These are phyloP conservation scores for Ophion ellenae DNA, from an alignment of 2,888 invertebrate genomes.

Conservation along the genomic window DNA sequence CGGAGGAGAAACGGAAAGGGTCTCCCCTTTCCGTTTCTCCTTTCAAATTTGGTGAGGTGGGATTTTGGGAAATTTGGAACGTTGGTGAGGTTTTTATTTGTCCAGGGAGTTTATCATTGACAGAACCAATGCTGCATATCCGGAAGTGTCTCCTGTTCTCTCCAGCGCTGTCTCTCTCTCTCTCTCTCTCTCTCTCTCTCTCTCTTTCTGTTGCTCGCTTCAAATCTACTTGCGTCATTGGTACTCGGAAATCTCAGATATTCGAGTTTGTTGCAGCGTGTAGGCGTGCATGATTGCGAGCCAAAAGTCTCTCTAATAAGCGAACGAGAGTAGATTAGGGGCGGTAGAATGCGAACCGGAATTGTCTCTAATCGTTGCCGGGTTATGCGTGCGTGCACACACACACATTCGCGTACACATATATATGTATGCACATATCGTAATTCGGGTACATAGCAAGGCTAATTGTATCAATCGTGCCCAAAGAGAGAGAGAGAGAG, in stretches of 20 bases:
- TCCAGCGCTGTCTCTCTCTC: too few relatives aligned
- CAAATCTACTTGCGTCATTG: not conserved
- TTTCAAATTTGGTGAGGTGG: too few relatives aligned
- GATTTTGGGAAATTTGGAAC: too few relatives aligned
- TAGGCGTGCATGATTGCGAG: constrained; percentile 30
- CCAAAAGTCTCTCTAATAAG: constrained; percentile 45
- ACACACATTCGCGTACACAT: not conserved
- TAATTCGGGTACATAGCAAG: constrained; percentile 38
- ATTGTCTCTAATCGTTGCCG: constrained; percentile 53
- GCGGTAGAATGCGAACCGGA: constrained; percentile 34
- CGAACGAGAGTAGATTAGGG: constrained; percentile 34
- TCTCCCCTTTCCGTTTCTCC: too few relatives aligned
- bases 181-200: constrained; percentile 53
- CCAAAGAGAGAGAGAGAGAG: constrained; percentile 14
- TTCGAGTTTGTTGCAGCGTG: not conserved
- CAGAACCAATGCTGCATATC: too few relatives aligned
- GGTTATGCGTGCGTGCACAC: not conserved
- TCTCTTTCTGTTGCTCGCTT: constrained; percentile 53
- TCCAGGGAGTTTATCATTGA: too few relatives aligned
- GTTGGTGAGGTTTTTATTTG: too few relatives aligned
- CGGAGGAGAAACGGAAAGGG: too few relatives aligned
- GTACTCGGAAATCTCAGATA: not conserved
- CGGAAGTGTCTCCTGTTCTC: too few relatives aligned
- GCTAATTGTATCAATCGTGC: constrained; percentile 59
- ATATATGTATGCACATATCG: constrained; percentile 21